Conservation (phyloP, 2,113 vertebrate genomes). For the Astatoreochromis straeleni region DNA sequence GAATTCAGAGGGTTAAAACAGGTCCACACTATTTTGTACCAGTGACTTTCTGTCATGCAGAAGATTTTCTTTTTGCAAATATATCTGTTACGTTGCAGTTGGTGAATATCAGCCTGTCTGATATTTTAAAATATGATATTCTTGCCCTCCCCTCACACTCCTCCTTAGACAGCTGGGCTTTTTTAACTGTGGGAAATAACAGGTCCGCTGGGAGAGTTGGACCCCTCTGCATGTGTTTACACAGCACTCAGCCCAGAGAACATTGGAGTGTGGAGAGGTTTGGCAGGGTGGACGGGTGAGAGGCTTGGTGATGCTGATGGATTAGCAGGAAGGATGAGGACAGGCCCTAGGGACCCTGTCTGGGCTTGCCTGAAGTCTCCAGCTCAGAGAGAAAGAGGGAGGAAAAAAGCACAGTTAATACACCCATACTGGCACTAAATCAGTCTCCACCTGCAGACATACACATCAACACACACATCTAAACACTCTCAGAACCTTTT, state of each 20-base stretch:
- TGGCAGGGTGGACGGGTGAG: background rate
- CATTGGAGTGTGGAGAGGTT: constrained; percentile 8
- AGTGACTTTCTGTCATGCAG: background rate
- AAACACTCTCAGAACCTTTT: background rate
- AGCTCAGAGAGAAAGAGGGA: background rate
- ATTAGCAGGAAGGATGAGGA: constrained; percentile 31
- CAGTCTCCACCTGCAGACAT: background rate
- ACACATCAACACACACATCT: background rate
- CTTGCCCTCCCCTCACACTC: background rate
- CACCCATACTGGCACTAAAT: constrained; percentile 18
- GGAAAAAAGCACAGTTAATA: background rate
- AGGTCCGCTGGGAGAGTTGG: background rate
- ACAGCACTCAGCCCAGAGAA: constrained; percentile 5
- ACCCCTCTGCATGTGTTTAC: constrained; percentile 16
- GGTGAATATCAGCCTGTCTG: background rate
- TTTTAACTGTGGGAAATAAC: constrained; percentile 16
- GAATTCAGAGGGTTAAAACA: background rate
- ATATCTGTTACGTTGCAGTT: background rate
- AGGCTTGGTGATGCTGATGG: constrained; percentile 45
- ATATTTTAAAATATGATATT: background rate
- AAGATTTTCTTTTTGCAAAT: background rate
- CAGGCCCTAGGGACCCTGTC: background rate
- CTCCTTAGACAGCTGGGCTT: background rate
- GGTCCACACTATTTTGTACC: background rate
- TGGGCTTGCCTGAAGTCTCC: constrained; percentile 8